phyloP scores from a whole-genome alignment of 2,113 vertebrate species.

The Odocoileus virginianus region DNA sequence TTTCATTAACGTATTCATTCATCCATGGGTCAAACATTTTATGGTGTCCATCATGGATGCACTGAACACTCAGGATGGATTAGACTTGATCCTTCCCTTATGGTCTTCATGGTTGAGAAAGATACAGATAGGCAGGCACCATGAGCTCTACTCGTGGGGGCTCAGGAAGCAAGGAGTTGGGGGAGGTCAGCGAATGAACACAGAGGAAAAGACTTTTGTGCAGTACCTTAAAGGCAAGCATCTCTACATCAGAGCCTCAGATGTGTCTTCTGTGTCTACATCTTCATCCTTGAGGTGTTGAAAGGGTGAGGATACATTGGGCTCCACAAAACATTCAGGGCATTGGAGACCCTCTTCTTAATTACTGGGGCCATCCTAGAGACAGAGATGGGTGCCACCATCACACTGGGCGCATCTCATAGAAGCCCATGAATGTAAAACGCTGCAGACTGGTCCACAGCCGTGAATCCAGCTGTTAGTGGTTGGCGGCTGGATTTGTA shows the following conservation, averaged over 20 bases:
- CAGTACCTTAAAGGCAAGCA: background rate
- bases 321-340: background rate
- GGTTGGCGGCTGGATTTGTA: background rate
- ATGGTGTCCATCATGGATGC: background rate
- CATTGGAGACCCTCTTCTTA: background rate
- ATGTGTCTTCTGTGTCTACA: background rate
- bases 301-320: background rate
- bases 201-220: background rate
- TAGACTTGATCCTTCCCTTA: background rate
- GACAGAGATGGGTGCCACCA: background rate
- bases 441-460: rapidly evolving
- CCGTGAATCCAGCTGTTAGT: background rate
- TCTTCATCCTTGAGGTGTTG: background rate
- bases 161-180: background rate
- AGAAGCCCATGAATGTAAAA: background rate
- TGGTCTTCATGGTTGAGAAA: background rate
- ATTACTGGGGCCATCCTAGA: background rate
- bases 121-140: background rate
- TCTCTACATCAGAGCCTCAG: background rate
- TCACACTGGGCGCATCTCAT: rapidly evolving
- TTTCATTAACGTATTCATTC: background rate
- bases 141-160: rapidly evolving
- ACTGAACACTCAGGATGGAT: background rate
- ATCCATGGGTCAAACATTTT: background rate
- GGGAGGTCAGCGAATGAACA: background rate